Percentiles rank a stretch among this genome's conserved stretches.
These are phyloP conservation scores for Eubucco bourcierii DNA, from an alignment of 2,113 vertebrate species.

Conservation along the genomic window DNA sequence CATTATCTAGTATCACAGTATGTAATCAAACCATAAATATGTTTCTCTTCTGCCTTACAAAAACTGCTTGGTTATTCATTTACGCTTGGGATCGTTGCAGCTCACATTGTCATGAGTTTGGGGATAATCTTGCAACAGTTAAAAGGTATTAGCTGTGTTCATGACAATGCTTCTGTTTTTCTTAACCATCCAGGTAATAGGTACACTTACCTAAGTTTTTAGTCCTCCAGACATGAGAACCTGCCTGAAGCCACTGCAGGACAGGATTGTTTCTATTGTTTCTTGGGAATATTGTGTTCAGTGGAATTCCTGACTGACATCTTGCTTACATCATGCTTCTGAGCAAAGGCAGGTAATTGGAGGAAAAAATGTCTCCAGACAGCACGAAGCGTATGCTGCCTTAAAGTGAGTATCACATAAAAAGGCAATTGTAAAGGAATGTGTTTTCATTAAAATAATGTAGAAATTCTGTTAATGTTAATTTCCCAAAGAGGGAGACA, in stretches of 20 bases:
- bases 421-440: slow-evolving; percentile 5
- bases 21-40: not conserved
- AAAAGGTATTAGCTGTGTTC: slow-evolving; percentile 8
- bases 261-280: not conserved
- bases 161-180: not conserved
- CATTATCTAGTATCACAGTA: not conserved
- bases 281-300: not conserved
- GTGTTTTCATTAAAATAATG: not conserved
- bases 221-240: not conserved
- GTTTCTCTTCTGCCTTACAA: not conserved
- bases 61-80: slow-evolving; percentile 55
- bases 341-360: not conserved
- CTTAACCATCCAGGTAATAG: not conserved
- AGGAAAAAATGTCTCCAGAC: not conserved
- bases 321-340: not conserved
- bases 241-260: not conserved
- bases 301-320: not conserved
- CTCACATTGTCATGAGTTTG: not conserved
- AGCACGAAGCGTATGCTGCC: not conserved
- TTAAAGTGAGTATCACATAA: not conserved
- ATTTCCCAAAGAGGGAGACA: slow-evolving; percentile 26
- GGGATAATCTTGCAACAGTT: slow-evolving; percentile 6
- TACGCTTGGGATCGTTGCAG: slow-evolving; percentile 17
- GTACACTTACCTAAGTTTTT: not conserved
- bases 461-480: not conserved